Evolutionary conservation across 2,113 vertebrate species (phyloP).

Genomic region (Eolophus roseicapilla): DNA sequence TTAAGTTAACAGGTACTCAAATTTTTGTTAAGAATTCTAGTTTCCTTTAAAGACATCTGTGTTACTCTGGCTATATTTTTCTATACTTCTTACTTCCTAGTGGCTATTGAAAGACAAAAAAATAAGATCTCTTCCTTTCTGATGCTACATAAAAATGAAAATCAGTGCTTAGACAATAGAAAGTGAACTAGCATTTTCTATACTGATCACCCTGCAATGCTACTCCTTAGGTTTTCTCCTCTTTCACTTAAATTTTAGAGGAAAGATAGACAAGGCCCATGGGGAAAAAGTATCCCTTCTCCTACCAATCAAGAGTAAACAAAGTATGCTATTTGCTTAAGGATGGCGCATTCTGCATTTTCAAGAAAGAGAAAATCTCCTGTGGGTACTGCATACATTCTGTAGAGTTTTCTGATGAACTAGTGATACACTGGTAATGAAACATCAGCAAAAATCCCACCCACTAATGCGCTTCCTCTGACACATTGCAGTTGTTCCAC

Average conservation of each 20-base stretch:
- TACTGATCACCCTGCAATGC: neutral
- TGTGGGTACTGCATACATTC: neutral
- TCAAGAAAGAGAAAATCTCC: neutral
- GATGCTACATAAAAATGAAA: neutral
- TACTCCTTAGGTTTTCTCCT: neutral
- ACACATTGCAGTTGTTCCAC: accelerated
- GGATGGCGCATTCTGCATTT: neutral
- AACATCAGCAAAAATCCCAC: neutral
- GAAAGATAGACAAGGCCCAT: neutral
- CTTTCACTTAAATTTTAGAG: neutral
- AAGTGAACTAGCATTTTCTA: neutral
- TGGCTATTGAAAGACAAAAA: neutral
- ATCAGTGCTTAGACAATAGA: neutral
- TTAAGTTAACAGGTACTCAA: neutral
- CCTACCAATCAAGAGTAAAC: neutral
- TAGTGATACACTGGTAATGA: neutral
- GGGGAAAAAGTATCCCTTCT: neutral
- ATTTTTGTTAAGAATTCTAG: neutral
- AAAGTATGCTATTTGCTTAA: neutral
- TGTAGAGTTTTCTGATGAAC: constrained; percentile 1
- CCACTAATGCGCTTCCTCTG: neutral
- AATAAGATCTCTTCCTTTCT: neutral
- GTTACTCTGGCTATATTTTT: neutral
- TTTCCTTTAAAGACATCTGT: neutral
- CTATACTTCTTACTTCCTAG: neutral